Conservation (phyloP, 1,140 invertebrate species). For the Ceratina japonica region DNA sequence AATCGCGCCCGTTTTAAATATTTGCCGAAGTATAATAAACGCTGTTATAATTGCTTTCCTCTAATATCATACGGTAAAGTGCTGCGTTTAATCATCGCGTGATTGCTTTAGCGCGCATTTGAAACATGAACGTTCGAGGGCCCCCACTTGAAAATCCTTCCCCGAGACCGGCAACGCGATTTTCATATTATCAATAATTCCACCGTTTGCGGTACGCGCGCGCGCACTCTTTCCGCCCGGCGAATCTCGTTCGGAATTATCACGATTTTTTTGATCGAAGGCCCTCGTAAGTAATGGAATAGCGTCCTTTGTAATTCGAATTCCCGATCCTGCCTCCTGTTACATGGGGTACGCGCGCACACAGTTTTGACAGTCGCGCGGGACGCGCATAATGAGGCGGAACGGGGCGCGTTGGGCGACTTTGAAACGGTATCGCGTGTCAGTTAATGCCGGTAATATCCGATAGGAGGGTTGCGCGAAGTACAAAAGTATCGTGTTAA, state of each 20-base stretch:
- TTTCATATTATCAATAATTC: too few relatives aligned
- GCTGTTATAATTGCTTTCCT: slow-evolving; percentile 64
- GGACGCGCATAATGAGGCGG: slow-evolving; percentile 32
- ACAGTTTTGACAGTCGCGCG: too few relatives aligned
- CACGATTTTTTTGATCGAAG: too few relatives aligned
- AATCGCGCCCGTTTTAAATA: slow-evolving; percentile 70
- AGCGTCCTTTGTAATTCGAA: too few relatives aligned
- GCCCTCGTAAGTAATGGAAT: too few relatives aligned
- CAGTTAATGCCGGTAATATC: slow-evolving; percentile 44
- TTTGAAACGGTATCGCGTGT: slow-evolving; percentile 66
- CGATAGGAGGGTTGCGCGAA: slow-evolving; percentile 6
- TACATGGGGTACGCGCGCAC: not conserved
- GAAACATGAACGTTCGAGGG: too few relatives aligned
- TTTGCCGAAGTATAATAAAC: slow-evolving; percentile 69
- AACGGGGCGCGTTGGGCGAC: slow-evolving; percentile 36
- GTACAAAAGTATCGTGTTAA: slow-evolving; percentile 63
- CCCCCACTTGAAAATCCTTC: too few relatives aligned
- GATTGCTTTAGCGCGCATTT: not conserved
- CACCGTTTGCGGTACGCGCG: too few relatives aligned
- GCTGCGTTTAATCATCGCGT: not conserved
- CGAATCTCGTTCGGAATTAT: too few relatives aligned
- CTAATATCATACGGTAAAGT: slow-evolving; percentile 7
- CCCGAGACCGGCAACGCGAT: too few relatives aligned
- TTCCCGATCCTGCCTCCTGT: slow-evolving; percentile 35
- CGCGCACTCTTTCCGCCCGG: too few relatives aligned